Base-by-base conservation (phyloP, 2,113 vertebrate genomes). In the Vidua macroura region DNA sequence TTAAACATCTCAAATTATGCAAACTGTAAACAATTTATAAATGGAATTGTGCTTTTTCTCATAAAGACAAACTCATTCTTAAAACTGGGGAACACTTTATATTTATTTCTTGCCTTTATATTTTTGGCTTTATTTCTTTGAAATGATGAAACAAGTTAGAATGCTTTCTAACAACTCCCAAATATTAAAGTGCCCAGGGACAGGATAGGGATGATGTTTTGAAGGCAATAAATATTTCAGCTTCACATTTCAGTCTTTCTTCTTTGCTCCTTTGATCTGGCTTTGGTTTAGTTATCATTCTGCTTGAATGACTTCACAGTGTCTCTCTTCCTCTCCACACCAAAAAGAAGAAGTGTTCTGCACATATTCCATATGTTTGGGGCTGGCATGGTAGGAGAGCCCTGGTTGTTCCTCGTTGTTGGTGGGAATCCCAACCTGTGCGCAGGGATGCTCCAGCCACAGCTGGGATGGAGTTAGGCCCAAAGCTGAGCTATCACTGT, bases 261-360 rank as follows among this genome's bases (percentile, higher is more conserved):
- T 98, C 95, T 97, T 86, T 27, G 9, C 95, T 92, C 83, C 98
- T 99, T 99, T 99, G 98, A 99, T 99, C 98, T 98, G 97, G 97
- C 97, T 98, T 98, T 98, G 98, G 98, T 98, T 98, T 98, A 96
- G 98, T 99, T 99, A 98, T 98, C 98, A 98, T 99, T 99, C 98
- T 90, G 80, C 98, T 97, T 97, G 96, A 96, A 98, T 98, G 98
- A 98, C 98, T 98, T 98, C 98, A 98, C 97, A 97, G 94, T 95
- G 93, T 96, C 97, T 97, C 93, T 98, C 96, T 97, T 97, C 94
- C 93, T 97, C 94, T 96, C 95, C 94, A 82, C 92, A 88, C 96
- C 97, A 96, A 51, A 52, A 89, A 90, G 93, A 86, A 95, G 92
- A 88, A 94, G 94, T 87, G 91, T 83, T 90, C 49, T 93, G 95